Base-by-base conservation (phyloP, 2,797 vertebrate species). In the Brotogeris chrysoptera region DNA sequence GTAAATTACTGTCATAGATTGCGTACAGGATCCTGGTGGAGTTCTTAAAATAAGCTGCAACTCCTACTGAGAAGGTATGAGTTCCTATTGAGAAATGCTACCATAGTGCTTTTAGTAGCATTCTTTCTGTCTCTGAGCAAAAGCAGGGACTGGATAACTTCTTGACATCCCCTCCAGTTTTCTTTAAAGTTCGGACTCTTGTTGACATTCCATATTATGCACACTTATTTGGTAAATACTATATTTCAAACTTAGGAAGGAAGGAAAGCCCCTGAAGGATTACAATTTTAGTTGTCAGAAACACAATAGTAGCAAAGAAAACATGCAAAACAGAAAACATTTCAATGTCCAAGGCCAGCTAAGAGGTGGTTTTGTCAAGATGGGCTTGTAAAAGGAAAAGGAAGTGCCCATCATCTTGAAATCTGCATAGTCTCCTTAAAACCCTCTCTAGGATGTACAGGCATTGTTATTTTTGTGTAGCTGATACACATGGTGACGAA, bases 201-300 rank as follows among this genome's bases (percentile, higher is more conserved):
- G 46, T 63, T 94, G 88, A 78, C 81, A 76, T 87, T 91, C 91
- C 20, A 46, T 50, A 70, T 83, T 82, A 80, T 76, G 50, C 36
- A 47, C 69, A 30, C 53, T 69, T 79, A 69, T 90, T 94, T 93
- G 69, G 49, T 86, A 91, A 95, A 96, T 71, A 50, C 38, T 65
- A 0, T 50, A 83, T 68, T 93, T 96, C 61, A 92, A 47, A 71
- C 38, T 83, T 49, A 32, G 39, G 39, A 91, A 91, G 61, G 64
- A 87, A 69, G 55, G 34, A 80, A 82, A 80, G 21, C 61, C 17
- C 89, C 76, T 68, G 30, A 80, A 90, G 84, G 59, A 71, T 80
- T 91, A 77, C 18, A 30, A 47, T 94, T 85, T 19, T 10, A 74
- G 61, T 72, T 89, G 91, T 76, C 87, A 93, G 91, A 92, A 89